Evolutionary conservation across 1,140 invertebrate genomes (phyloP).

Genomic region (Drosophila guanche): DNA sequence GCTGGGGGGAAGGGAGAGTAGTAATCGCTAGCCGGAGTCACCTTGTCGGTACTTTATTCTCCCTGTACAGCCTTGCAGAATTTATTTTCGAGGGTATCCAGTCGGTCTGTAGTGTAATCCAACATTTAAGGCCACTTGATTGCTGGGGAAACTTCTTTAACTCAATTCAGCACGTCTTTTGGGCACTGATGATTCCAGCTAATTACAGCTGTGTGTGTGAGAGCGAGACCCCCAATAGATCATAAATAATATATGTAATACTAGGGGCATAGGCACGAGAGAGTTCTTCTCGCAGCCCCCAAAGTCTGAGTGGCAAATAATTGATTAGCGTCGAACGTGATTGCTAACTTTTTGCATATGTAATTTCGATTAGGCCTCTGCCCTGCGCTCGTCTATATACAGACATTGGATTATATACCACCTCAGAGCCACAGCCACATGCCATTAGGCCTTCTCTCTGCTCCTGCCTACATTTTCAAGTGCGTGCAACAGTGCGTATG

Average conservation of each 20-base stretch:
- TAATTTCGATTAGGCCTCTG: conserved; percentile 67
- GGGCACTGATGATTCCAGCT: background rate
- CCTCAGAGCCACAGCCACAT: no score
- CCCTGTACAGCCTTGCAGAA: no score
- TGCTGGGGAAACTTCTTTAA: no score
- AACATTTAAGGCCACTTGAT: no score
- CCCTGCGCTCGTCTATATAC: no score
- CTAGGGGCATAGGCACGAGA: conserved; percentile 50
- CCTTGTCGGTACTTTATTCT: no score
- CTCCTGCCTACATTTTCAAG: conserved; percentile 21
- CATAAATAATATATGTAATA: conserved; percentile 59
- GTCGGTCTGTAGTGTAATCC: no score
- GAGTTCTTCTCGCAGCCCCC: conserved; percentile 24
- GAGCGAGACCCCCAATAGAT: conserved; percentile 1
- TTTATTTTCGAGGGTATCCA: no score
- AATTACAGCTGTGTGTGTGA: conserved; percentile 13
- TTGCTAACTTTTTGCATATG: conserved; percentile 82
- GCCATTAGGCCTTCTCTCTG: background rate
- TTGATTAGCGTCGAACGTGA: conserved; percentile 81
- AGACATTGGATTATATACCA: no score
- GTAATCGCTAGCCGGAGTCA: no score
- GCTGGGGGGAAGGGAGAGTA: no score
- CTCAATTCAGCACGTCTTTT: no score
- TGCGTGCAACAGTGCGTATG: conserved; percentile 78
- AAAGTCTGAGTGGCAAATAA: conserved; percentile 65